phyloP scores from a whole-genome alignment of 2,797 vertebrate genomes.

The Sebastes kiyomatsui region DNA sequence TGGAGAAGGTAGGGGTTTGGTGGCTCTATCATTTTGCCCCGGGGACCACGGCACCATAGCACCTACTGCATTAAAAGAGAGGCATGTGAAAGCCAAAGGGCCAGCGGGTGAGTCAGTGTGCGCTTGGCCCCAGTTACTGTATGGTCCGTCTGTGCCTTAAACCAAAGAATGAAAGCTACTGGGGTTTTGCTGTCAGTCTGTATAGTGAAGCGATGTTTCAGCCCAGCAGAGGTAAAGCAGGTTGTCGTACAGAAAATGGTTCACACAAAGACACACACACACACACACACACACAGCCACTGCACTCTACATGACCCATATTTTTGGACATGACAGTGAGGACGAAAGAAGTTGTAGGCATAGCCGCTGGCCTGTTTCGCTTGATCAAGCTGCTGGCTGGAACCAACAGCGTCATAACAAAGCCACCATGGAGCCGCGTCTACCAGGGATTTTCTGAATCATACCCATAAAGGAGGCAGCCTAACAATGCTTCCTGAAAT shows the following conservation, averaged over 20 bases:
- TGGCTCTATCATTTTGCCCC: slow-evolving; percentile 17
- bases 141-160: slow-evolving; percentile 45
- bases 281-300: slow-evolving; percentile 4
- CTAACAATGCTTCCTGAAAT: slow-evolving; percentile 26
- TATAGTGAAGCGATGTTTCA: slow-evolving; percentile 7
- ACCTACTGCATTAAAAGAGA: slow-evolving; percentile 17
- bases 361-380: slow-evolving; percentile 63
- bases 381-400: slow-evolving; percentile 65
- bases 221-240: slow-evolving; percentile 17
- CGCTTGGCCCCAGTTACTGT: slow-evolving; percentile 16
- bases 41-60: not conserved
- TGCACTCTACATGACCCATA: slow-evolving; percentile 71
- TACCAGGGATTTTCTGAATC: slow-evolving; percentile 59
- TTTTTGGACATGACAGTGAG: slow-evolving; percentile 58
- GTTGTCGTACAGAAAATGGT: slow-evolving; percentile 6
- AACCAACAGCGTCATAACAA: slow-evolving; percentile 55
- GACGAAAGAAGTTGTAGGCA: slow-evolving; percentile 55
- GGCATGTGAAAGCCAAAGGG: slow-evolving; percentile 25
- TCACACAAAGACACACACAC: not conserved
- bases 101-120: slow-evolving; percentile 24
- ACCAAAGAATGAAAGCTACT: slow-evolving; percentile 34
- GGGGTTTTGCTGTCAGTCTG: slow-evolving; percentile 32
- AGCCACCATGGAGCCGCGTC: slow-evolving; percentile 51
- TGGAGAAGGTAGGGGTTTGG: slow-evolving; percentile 7
- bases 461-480: slow-evolving; percentile 6